These are phyloP conservation scores for Sakesphorus luctuosus DNA, from an alignment of 2,113 vertebrate species.

Conservation along the genomic window DNA sequence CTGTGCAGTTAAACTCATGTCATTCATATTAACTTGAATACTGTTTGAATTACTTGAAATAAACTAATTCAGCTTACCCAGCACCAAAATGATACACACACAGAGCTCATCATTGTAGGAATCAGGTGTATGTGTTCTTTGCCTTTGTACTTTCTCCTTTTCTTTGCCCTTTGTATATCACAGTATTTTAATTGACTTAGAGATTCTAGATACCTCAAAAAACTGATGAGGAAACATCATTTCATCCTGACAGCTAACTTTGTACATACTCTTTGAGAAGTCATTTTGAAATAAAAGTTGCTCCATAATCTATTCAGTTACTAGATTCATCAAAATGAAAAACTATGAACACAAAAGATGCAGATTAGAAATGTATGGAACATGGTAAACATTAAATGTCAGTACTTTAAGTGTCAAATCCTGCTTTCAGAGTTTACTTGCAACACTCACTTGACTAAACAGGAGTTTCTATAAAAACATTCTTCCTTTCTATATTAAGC, in stretches of 20 bases:
- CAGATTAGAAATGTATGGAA: background rate
- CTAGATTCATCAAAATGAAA: background rate
- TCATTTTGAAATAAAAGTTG: background rate
- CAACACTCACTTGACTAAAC: background rate
- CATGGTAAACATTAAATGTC: background rate
- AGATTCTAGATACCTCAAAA: background rate
- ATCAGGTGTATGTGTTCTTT: background rate
- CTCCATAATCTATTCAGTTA: background rate
- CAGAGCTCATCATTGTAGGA: background rate
- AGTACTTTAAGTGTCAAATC: background rate
- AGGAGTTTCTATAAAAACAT: background rate
- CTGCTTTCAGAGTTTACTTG: background rate
- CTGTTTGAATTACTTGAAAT: background rate
- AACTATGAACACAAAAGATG: background rate
- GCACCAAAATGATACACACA: background rate
- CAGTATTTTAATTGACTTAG: background rate
- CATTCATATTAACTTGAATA: background rate
- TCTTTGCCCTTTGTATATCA: background rate
- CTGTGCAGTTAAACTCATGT: background rate
- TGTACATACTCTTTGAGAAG: background rate
- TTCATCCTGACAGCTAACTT: background rate
- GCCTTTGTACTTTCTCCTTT: background rate
- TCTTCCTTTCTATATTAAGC: background rate
- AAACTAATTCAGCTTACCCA: background rate
- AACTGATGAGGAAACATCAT: rapidly evolving